Percentiles rank a stretch among this genome's conserved stretches.
Evolutionary conservation across 1,140 invertebrate genomes (phyloP).

Genomic region (Drosophila insularis): DNA sequence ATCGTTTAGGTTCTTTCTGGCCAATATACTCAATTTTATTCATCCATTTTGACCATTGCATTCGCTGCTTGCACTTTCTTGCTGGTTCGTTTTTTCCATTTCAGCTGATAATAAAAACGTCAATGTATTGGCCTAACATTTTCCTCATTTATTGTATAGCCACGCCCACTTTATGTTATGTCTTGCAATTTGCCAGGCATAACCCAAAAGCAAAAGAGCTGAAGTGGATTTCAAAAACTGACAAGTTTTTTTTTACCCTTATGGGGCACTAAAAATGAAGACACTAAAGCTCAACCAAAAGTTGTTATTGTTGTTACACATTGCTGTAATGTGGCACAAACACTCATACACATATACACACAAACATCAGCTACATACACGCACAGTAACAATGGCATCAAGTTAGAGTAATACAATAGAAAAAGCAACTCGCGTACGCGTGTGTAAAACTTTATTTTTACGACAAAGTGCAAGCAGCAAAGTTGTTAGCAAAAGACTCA

Average conservation of each 20-base stretch:
- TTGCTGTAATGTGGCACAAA: conserved; percentile 58
- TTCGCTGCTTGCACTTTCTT: neutral
- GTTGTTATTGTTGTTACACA: conserved; percentile 44
- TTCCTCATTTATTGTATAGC: conserved; percentile 44
- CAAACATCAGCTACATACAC: conserved; percentile 10
- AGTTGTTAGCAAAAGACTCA: conserved; percentile 70
- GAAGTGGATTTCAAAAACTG: conserved; percentile 44
- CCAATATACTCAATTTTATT: neutral
- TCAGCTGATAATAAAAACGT: conserved; percentile 25
- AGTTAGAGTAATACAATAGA: conserved; percentile 64
- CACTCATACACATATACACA: conserved; percentile 22
- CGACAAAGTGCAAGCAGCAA: conserved; percentile 76
- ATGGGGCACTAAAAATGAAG: conserved; percentile 69
- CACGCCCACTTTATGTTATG: conserved; percentile 47
- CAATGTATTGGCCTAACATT: conserved; percentile 44
- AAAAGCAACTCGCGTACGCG: conserved; percentile 72
- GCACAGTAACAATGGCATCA: conserved; percentile 36
- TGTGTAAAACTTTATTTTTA: conserved; percentile 80
- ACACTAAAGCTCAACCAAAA: conserved; percentile 54
- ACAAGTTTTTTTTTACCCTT: conserved; percentile 41
- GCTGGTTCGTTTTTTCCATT: neutral
- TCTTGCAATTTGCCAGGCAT: conserved; percentile 43
- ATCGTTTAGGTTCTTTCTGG: no score
- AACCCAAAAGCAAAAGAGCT: conserved; percentile 53
- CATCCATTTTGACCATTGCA: neutral